Conservation (phyloP, 2,113 vertebrate genomes). For the Spermophilus dauricus region DNA sequence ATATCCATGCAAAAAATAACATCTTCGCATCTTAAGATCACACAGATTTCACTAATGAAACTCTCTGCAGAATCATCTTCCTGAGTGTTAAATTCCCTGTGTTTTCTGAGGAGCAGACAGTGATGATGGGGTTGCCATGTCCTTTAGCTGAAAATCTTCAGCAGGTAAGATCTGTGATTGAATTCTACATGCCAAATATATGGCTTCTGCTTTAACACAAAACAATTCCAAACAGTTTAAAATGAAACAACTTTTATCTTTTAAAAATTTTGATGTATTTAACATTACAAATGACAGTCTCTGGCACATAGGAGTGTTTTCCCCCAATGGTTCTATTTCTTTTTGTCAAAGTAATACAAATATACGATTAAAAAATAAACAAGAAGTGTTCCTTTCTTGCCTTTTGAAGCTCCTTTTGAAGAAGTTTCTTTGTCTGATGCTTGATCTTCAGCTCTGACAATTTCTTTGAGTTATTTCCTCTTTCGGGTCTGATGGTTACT, state of each 20-base stretch:
- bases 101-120: background rate
- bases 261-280: background rate
- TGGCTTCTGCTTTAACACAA: background rate
- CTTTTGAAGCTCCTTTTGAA: no score
- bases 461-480: background rate
- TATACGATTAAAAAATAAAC: slow-evolving; percentile 20
- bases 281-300: background rate
- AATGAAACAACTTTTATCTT: background rate
- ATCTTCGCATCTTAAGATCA: background rate
- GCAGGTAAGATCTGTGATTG: background rate
- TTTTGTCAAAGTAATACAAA: background rate
- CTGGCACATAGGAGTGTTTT: background rate
- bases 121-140: background rate
- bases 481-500: background rate
- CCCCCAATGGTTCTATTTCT: background rate
- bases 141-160: background rate
- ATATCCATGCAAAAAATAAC: background rate
- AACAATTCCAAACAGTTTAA: background rate
- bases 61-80: background rate
- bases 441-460: no score
- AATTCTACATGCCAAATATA: background rate
- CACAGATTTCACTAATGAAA: background rate
- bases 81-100: background rate
- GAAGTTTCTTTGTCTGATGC: no score
- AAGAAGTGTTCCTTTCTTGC: background rate